Base-by-base conservation (phyloP, 35 echinoderm and acorn worm genomes). In the Hemicentrotus pulcherrimus region DNA sequence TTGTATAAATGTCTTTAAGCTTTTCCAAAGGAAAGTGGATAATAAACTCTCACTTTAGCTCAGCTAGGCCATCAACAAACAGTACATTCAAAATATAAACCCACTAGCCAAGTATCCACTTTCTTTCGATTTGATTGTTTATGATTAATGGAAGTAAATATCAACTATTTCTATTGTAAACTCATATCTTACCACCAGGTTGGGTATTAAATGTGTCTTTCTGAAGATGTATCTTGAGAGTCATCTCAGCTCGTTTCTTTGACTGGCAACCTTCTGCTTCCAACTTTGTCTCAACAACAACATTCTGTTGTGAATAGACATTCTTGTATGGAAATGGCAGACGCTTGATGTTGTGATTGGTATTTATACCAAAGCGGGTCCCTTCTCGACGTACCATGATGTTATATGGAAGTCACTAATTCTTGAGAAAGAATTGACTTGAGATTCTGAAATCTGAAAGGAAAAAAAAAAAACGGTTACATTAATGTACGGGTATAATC, bases 311-410 rank as follows among this genome's bases (percentile, higher is more conserved):
- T 32, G 24, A 31, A 14, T 91, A 87, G 46, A 58, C 33, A 32
- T 91, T 48, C 22, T 86, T 32, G 28, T 47, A 89, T 48, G 94
- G 31, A 28, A 95, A 31, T 16, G 86, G 48, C 31, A 71, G 46
- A 31, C 86, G 94, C 46, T 45, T 87, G 31, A 95, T 47, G 32
- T 46, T 95, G 41, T 61, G 94, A 47, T 70, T 95, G 94, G 86
- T 95, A 88, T n/a, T 86, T 89, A 95, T 47, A 95, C 94, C 94
- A 95, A 95, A 95, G 47, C 94, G 94, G 48, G 86, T 59, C 87
- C 94, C 94, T 91, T 95, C 86, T 89, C 94, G 86, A 22, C 87
- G 94, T 31, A 95, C 94, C 94, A 95, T 95, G 70, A 7, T 85
- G 16, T 32, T 13, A 12, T 6, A 78, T 78, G 19, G 9, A 78